Conservation (phyloP, 2,113 vertebrate species). For the Smithornis capensis region DNA sequence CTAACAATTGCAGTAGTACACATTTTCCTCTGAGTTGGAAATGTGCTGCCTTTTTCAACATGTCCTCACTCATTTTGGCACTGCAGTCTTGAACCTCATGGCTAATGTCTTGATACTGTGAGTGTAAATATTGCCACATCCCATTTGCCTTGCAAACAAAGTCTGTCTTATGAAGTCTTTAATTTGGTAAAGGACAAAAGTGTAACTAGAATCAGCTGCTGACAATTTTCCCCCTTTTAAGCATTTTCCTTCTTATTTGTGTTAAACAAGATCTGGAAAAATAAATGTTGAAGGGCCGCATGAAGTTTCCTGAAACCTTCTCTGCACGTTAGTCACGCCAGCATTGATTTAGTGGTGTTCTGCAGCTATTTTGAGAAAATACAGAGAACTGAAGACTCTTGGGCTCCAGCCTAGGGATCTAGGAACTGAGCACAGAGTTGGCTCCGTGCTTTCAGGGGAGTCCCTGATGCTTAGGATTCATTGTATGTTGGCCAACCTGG, state of each 20-base stretch:
- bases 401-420: neutral
- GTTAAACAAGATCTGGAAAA: slow-evolving; percentile 28
- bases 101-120: neutral
- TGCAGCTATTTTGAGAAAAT: slow-evolving; percentile 1
- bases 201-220: neutral
- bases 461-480: neutral
- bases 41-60: neutral
- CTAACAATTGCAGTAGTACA: neutral
- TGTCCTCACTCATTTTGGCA: neutral
- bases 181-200: slow-evolving; percentile 9
- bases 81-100: neutral
- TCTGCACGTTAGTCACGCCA: neutral
- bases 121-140: slow-evolving; percentile 41
- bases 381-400: neutral
- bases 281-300: neutral
- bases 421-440: neutral
- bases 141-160: slow-evolving; percentile 11
- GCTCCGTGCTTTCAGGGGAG: neutral
- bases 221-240: slow-evolving; percentile 14
- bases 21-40: neutral
- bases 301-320: neutral
- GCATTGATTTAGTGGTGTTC: neutral
- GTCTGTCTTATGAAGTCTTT: neutral
- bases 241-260: slow-evolving; percentile 10
- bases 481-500: neutral